Evolutionary conservation across 2,888 invertebrate species (phyloP).

Genomic region (Beris chalybata): DNA sequence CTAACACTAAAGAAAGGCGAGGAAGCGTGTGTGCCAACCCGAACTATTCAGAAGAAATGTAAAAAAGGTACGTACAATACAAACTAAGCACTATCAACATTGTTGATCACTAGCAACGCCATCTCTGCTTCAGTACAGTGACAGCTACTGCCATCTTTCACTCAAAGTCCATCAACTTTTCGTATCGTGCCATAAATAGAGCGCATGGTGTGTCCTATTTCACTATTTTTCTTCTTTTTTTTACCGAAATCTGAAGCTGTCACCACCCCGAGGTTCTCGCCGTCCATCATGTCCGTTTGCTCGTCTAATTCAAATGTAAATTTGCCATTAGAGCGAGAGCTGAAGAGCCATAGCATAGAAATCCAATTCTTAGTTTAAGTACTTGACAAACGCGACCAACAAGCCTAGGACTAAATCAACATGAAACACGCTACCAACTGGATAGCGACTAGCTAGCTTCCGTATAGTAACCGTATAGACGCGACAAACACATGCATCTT

Average conservation of each 20-base stretch:
- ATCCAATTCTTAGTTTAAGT: conserved; percentile 16
- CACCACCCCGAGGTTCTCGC: too few relatives aligned
- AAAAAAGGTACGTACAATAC: conserved; percentile 72
- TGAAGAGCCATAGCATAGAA: conserved; percentile 1
- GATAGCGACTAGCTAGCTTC: background rate
- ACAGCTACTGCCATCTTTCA: too few relatives aligned
- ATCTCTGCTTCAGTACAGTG: too few relatives aligned
- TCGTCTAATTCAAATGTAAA: conserved; percentile 27
- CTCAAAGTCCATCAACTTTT: too few relatives aligned
- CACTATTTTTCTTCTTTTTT: too few relatives aligned
- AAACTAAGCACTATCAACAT: too few relatives aligned
- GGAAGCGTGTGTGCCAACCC: conserved; percentile 77
- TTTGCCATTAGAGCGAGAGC: background rate
- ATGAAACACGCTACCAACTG: too few relatives aligned
- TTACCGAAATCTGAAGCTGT: too few relatives aligned
- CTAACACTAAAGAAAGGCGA: conserved; percentile 86
- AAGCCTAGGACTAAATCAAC: too few relatives aligned
- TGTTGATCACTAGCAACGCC: too few relatives aligned
- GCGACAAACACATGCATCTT: background rate
- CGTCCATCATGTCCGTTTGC: background rate
- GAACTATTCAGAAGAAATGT: conserved; percentile 88
- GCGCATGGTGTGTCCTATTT: too few relatives aligned
- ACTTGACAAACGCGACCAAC: background rate
- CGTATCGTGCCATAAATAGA: too few relatives aligned
- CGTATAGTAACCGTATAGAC: background rate